A percentile compares a stretch with the other conserved stretches of the same genome.
Evolutionary conservation across 2,797 vertebrate genomes (phyloP).

Genomic region (Menidia menidia): DNA sequence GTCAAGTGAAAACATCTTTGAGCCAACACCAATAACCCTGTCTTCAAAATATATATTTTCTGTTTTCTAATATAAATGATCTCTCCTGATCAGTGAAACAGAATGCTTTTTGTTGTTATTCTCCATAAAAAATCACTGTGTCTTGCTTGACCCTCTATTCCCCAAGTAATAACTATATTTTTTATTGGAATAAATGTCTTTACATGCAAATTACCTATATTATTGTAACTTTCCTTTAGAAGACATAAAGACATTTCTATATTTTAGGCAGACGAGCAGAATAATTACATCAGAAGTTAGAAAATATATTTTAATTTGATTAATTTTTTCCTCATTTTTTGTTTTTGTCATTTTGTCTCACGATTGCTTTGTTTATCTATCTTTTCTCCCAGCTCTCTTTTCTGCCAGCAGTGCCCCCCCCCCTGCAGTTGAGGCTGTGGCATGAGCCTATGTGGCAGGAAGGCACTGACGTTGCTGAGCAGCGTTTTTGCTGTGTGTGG

Average conservation of each 20-base stretch:
- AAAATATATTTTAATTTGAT: neutral
- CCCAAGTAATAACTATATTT: too few relatives aligned
- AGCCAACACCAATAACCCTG: conserved; percentile 12
- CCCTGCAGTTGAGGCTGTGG: conserved; percentile 79
- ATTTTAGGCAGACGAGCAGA: neutral
- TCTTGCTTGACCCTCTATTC: conserved; percentile 2
- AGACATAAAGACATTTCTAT: neutral
- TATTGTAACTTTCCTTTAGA: neutral
- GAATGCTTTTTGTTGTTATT: neutral
- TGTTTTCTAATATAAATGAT: neutral
- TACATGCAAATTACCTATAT: neutral
- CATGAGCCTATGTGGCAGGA: conserved; percentile 94
- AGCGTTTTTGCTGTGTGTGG: conserved; percentile 93
- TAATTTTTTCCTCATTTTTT: neutral
- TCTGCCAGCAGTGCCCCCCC: conserved; percentile 61
- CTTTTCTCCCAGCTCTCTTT: conserved; percentile 56
- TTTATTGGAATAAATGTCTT: neutral
- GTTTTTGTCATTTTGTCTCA: neutral
- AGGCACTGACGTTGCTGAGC: conserved; percentile 94
- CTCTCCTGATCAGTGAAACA: neutral
- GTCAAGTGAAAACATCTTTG: conserved; percentile 30
- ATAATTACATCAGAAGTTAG: neutral
- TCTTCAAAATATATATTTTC: neutral
- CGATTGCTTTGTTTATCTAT: conserved; percentile 6
- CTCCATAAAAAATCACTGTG: conserved; percentile 7